Evolutionary conservation across 2,797 vertebrate genomes (phyloP).

Genomic region (Heliangelus exortis): DNA sequence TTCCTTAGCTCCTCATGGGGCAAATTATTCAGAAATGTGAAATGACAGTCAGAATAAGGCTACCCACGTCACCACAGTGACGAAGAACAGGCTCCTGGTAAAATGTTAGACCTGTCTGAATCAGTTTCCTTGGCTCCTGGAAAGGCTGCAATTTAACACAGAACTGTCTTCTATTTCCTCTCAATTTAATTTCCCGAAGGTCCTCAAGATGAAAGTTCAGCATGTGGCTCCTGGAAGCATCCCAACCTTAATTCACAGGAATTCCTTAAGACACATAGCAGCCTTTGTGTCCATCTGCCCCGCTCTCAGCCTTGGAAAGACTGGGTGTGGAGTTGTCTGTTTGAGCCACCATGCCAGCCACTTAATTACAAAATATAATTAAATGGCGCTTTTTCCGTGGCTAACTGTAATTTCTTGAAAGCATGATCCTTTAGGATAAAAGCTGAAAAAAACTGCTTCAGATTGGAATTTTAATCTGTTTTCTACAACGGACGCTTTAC

Average conservation of each 20-base stretch:
- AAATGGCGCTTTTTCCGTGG: not conserved
- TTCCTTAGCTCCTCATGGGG: not conserved
- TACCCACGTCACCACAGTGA: accelerated
- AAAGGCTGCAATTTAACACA: not conserved
- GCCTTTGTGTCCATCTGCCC: not conserved
- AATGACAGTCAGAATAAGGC: not conserved
- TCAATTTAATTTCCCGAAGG: not conserved
- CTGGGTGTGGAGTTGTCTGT: not conserved
- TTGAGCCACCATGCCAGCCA: not conserved
- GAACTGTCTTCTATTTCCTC: not conserved
- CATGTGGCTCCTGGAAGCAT: not conserved
- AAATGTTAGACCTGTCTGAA: not conserved
- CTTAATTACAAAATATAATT: not conserved
- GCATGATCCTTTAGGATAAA: constrained; percentile 19
- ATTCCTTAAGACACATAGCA: not conserved
- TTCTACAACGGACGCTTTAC: not conserved
- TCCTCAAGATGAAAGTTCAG: not conserved
- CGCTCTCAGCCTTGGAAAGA: not conserved
- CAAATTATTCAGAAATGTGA: not conserved
- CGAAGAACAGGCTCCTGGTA: not conserved
- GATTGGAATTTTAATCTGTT: constrained; percentile 42
- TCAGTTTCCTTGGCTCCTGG: not conserved
- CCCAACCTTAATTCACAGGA: not conserved
- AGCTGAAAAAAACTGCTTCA: constrained; percentile 12
- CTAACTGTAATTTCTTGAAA: constrained; percentile 28